phyloP scores from a whole-genome alignment of 2,888 invertebrate species.

The Caenorhabditis imperialis region DNA sequence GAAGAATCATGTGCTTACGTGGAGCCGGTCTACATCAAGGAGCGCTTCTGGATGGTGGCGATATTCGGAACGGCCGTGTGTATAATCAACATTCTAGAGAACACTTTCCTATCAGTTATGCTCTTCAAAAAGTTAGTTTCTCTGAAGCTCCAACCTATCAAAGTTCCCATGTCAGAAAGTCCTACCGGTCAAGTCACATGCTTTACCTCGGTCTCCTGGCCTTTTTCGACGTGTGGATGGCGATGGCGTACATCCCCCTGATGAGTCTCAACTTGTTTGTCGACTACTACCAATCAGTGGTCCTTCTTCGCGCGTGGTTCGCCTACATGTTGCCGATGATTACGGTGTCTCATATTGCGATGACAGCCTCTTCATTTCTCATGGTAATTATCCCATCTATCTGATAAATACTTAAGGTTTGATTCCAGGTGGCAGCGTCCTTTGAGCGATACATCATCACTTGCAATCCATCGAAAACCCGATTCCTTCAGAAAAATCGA shows the following conservation, averaged over 20 bases:
- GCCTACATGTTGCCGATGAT: constrained; percentile 76
- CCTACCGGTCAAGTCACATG: constrained; percentile 70
- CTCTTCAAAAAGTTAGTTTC: constrained; percentile 59
- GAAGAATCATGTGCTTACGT: constrained; percentile 35
- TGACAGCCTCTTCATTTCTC: constrained; percentile 75
- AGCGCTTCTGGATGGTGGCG: constrained; percentile 70
- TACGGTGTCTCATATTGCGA: constrained; percentile 76
- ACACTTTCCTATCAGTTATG: constrained; percentile 66
- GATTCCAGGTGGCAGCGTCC: constrained; percentile 64
- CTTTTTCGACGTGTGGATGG: constrained; percentile 72
- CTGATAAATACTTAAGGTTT: not conserved
- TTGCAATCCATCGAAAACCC: constrained; percentile 51
- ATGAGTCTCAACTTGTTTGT: constrained; percentile 69
- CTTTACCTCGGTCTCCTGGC: constrained; percentile 73
- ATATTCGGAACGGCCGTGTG: constrained; percentile 71
- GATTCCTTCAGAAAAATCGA: constrained; percentile 62
- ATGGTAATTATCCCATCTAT: constrained; percentile 56
- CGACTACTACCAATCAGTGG: constrained; percentile 61
- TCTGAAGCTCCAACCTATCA: not conserved
- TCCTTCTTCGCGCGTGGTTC: constrained; percentile 72
- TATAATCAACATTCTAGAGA: constrained; percentile 68
- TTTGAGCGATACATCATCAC: constrained; percentile 72
- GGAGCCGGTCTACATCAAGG: constrained; percentile 46
- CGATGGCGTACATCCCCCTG: constrained; percentile 70
- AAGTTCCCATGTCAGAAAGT: constrained; percentile 48